Evolutionary conservation across 2,888 invertebrate species (phyloP).

Genomic region (Phortica okadai): DNA sequence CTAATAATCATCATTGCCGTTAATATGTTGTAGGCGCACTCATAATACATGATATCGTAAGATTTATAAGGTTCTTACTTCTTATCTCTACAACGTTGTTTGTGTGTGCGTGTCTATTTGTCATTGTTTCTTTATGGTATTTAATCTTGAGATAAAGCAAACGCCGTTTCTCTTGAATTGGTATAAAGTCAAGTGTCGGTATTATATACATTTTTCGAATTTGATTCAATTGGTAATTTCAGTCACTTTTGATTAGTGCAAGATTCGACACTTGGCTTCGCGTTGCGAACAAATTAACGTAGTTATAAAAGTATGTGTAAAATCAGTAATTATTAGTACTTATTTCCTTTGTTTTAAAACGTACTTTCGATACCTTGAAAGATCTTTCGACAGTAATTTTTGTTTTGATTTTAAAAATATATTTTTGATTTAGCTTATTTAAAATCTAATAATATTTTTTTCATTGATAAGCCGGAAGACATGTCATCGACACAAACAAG

Average conservation of each 20-base stretch:
- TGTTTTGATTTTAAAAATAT: not conserved
- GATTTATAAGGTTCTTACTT: conserved; percentile 15
- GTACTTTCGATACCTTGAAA: too few relatives aligned
- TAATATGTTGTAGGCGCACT: not conserved
- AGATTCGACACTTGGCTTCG: not conserved
- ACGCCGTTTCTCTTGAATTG: not conserved
- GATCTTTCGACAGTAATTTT: not conserved
- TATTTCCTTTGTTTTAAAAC: too few relatives aligned
- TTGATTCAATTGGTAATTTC: conserved; percentile 18
- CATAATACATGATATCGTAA: conserved; percentile 8
- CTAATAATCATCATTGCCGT: not conserved
- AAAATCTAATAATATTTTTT: too few relatives aligned
- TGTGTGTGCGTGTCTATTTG: not conserved
- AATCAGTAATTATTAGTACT: too few relatives aligned
- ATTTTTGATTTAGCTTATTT: not conserved
- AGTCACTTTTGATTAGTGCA: conserved; percentile 22
- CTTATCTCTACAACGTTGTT: not conserved
- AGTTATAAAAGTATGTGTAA: too few relatives aligned
- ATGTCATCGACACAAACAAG: too few relatives aligned
- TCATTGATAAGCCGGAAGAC: too few relatives aligned
- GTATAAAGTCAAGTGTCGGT: not conserved
- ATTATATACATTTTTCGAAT: not conserved
- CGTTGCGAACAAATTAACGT: too few relatives aligned
- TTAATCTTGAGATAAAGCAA: conserved; percentile 19
- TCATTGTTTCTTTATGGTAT: not conserved